phyloP scores from a whole-genome alignment of 2,888 invertebrate species.

The Euplagia quadripunctaria region DNA sequence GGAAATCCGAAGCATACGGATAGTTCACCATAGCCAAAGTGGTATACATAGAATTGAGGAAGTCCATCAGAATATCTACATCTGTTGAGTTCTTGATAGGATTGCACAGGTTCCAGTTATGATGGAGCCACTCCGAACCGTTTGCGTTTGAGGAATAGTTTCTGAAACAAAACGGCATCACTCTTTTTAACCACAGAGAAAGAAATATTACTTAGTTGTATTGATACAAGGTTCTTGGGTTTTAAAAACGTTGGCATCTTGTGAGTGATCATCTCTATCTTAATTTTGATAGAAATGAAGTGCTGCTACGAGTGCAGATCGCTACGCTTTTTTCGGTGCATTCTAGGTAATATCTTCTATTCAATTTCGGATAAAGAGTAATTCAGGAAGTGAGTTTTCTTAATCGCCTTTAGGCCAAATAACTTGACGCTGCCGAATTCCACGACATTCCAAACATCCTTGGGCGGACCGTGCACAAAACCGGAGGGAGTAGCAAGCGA shows the following conservation, averaged over 20 bases:
- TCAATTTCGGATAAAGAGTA: no score
- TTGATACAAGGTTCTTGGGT: not conserved
- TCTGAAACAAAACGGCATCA: slow-evolving; percentile 60
- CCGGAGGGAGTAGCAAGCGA: no score
- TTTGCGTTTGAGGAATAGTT: slow-evolving; percentile 85
- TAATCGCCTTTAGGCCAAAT: no score
- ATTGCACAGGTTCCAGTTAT: slow-evolving; percentile 92
- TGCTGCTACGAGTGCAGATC: not conserved
- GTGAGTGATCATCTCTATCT: not conserved
- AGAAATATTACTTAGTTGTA: not conserved
- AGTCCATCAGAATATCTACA: slow-evolving; percentile 87
- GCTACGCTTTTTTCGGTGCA: no score
- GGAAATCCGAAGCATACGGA: slow-evolving; percentile 95
- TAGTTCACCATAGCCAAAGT: slow-evolving; percentile 98
- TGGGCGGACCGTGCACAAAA: no score
- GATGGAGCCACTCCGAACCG: slow-evolving; percentile 90
- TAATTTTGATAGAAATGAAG: not conserved
- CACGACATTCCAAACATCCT: no score
- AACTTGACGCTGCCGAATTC: no score
- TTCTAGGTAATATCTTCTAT: no score
- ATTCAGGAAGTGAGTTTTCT: no score
- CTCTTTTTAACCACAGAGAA: not conserved
- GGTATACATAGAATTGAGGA: slow-evolving; percentile 91
- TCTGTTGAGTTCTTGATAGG: slow-evolving; percentile 87
- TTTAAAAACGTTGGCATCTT: not conserved